Evolutionary conservation across 1,140 invertebrate species (phyloP).

Genomic region (Conopomorpha cramerella): DNA sequence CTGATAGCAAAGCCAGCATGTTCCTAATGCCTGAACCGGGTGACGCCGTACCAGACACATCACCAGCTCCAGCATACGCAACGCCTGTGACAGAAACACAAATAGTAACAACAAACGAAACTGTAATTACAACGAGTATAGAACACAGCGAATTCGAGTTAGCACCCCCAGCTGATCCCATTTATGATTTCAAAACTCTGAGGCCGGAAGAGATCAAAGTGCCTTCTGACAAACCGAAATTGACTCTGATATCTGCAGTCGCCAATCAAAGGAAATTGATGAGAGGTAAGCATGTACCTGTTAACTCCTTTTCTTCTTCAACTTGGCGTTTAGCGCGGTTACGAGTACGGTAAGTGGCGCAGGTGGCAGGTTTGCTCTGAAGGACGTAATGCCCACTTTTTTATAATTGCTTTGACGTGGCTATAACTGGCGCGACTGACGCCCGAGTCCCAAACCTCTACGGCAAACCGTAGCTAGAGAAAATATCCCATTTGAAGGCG

Average conservation of each 20-base stretch:
- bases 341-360: too few species aligned
- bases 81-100: constrained; percentile 10
- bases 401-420: too few species aligned
- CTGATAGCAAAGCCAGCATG: constrained; percentile 24
- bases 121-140: constrained; percentile 8
- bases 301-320: constrained; percentile 1
- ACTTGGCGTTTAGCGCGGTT: too few species aligned
- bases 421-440: too few species aligned
- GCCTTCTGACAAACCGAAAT: constrained; percentile 49
- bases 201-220: constrained; percentile 54
- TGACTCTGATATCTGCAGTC: constrained; percentile 48
- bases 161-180: constrained; percentile 23
- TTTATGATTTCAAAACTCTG: constrained; percentile 32
- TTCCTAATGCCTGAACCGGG: constrained; percentile 27
- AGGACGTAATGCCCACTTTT: too few species aligned
- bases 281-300: constrained; percentile 27
- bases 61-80: constrained; percentile 9
- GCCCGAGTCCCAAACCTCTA: too few species aligned
- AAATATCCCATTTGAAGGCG: too few species aligned
- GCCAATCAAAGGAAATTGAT: constrained; percentile 53
- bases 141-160: constrained; percentile 24
- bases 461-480: too few species aligned
- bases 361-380: too few species aligned
- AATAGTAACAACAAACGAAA: constrained; percentile 15
- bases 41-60: neutral